Percentiles rank a stretch among this genome's conserved stretches.
phyloP scores from a whole-genome alignment of 2,888 invertebrate species.

The Lasioglossum zephyrum region DNA sequence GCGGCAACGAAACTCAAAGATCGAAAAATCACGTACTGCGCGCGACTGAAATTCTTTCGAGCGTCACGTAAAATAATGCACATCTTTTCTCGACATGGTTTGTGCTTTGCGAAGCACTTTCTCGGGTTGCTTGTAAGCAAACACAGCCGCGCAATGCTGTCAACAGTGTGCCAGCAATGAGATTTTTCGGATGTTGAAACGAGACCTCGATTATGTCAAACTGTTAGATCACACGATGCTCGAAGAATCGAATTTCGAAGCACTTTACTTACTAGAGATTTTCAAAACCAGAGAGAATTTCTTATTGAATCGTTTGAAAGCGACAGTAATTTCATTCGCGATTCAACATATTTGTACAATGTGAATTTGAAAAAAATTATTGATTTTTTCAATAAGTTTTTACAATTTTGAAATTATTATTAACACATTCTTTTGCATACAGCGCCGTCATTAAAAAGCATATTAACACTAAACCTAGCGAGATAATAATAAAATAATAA shows the following conservation, averaged over 20 bases:
- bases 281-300: not conserved
- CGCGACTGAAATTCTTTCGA: slow-evolving; percentile 14
- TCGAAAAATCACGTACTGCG: slow-evolving; percentile 33
- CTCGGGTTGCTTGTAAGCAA: not conserved
- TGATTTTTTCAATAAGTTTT: no score
- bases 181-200: not conserved
- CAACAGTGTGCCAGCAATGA: not conserved
- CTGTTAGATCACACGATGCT: not conserved
- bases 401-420: not conserved
- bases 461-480: no score
- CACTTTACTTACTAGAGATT: not conserved
- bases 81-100: not conserved
- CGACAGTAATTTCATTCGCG: no score
- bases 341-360: not conserved
- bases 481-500: no score
- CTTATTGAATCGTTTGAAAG: not conserved
- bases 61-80: slow-evolving; percentile 28
- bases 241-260: not conserved
- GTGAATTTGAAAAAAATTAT: no score
- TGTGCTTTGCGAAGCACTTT: not conserved
- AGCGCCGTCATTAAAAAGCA: not conserved
- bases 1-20: not conserved
- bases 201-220: not conserved
- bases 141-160: not conserved
- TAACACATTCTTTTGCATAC: not conserved